These are phyloP conservation scores for Harpalus rubripes DNA, from an alignment of 2,888 invertebrate species.

Conservation along the genomic window DNA sequence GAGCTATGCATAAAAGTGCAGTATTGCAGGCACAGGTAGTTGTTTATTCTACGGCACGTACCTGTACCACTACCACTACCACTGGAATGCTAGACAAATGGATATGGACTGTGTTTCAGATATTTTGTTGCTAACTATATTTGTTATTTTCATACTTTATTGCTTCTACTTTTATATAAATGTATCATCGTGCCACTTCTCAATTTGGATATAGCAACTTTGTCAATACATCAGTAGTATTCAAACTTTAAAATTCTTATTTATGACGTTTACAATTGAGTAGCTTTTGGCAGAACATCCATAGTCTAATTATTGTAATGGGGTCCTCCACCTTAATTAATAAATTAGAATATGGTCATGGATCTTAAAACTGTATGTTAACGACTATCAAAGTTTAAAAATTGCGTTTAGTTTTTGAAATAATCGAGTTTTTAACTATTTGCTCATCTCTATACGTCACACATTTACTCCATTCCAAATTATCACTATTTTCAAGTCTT, in stretches of 20 bases:
- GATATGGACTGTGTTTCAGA: conserved; percentile 16
- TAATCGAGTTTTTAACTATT: too few relatives aligned
- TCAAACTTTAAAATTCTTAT: not conserved
- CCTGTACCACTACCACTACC: conserved; percentile 3
- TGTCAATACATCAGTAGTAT: not conserved
- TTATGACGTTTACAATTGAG: not conserved
- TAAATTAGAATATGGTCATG: too few relatives aligned
- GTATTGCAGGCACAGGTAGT: conserved; percentile 36
- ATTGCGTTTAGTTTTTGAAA: too few relatives aligned
- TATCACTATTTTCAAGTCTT: too few relatives aligned
- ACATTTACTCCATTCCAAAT: too few relatives aligned
- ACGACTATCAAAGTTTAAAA: too few relatives aligned
- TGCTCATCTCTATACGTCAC: too few relatives aligned
- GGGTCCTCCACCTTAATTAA: too few relatives aligned
- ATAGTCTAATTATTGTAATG: too few relatives aligned
- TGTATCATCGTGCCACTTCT: not conserved
- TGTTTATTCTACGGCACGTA: conserved; percentile 40
- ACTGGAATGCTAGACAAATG: conserved; percentile 27
- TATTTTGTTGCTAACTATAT: conserved; percentile 19
- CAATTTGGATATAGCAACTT: not conserved
- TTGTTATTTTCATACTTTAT: conserved; percentile 8
- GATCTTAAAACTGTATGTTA: too few relatives aligned
- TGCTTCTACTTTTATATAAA: not conserved
- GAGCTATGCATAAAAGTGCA: conserved; percentile 21
- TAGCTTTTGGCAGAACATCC: too few relatives aligned